Percentiles rank a stretch among this genome's conserved stretches.
phyloP scores from a whole-genome alignment of 2,113 vertebrate species.

The Leucosticte australis region DNA sequence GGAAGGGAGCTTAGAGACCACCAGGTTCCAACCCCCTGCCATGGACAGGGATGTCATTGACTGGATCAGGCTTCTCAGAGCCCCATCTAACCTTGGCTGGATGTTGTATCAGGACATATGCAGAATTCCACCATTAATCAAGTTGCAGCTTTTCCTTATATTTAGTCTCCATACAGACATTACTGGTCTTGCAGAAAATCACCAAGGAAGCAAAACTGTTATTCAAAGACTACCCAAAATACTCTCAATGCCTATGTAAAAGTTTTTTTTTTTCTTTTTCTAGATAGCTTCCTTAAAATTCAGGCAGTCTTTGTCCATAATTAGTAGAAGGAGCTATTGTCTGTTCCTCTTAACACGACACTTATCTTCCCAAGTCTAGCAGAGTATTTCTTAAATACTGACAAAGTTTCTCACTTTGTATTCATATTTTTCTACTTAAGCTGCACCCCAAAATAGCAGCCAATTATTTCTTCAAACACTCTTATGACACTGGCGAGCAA shows the following conservation, averaged over 20 bases:
- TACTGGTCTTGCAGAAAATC: not conserved
- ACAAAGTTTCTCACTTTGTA: not conserved
- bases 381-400: not conserved
- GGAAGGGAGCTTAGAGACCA: not conserved
- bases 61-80: not conserved
- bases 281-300: not conserved
- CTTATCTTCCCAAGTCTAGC: not conserved
- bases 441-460: not conserved
- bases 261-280: not conserved
- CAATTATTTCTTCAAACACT: slow-evolving; percentile 36
- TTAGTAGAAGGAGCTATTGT: not conserved
- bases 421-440: not conserved
- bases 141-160: not conserved
- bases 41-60: not conserved
- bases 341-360: not conserved
- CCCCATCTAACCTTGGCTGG: not conserved
- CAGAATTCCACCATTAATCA: not conserved
- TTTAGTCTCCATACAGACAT: not conserved
- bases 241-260: not conserved
- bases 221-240: not conserved
- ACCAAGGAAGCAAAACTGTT: not conserved
- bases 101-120: not conserved
- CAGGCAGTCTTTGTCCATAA: not conserved
- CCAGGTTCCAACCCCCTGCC: not conserved
- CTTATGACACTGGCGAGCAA: not conserved